A percentile compares a stretch with the other conserved stretches of the same genome.
These are phyloP conservation scores for Liasis olivaceus DNA, from an alignment of 2,797 vertebrate genomes.

Conservation along the genomic window DNA sequence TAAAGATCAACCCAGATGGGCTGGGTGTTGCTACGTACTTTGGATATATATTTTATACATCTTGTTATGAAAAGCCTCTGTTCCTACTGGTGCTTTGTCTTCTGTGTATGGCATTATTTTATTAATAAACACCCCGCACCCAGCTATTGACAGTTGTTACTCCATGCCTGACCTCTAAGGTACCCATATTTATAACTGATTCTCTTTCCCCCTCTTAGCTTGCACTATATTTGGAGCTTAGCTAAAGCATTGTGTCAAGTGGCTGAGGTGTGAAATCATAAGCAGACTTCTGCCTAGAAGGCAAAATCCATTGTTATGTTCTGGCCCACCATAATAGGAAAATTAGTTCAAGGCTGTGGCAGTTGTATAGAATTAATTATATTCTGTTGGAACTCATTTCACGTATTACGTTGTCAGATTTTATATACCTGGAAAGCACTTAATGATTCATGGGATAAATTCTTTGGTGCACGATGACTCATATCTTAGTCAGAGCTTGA, in stretches of 20 bases:
- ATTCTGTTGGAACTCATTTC: slow-evolving; percentile 21
- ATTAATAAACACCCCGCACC: slow-evolving; percentile 8
- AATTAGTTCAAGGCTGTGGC: background rate
- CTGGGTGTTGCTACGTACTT: background rate
- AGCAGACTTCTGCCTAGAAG: background rate
- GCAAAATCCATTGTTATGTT: slow-evolving; percentile 32
- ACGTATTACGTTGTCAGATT: slow-evolving; percentile 19
- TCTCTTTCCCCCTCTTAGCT: background rate
- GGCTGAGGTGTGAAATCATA: background rate
- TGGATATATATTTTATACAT: background rate
- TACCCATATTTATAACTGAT: slow-evolving; percentile 10
- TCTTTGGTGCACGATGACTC: background rate
- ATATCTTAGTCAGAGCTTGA: background rate
- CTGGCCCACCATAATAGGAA: slow-evolving; percentile 6
- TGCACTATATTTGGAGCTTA: background rate
- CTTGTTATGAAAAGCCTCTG: background rate
- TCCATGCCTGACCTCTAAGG: slow-evolving; percentile 13
- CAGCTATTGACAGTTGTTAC: background rate
- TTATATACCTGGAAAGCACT: slow-evolving; percentile 31
- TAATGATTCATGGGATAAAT: slow-evolving; percentile 21
- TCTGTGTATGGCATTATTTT: background rate
- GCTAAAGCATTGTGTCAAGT: background rate
- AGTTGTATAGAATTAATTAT: slow-evolving; percentile 5
- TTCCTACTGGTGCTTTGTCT: background rate
- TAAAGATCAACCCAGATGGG: background rate